Percentiles rank a stretch among this genome's conserved stretches.
phyloP scores from a whole-genome alignment of 2,888 invertebrate species.

The Malthinus flaveolus region DNA sequence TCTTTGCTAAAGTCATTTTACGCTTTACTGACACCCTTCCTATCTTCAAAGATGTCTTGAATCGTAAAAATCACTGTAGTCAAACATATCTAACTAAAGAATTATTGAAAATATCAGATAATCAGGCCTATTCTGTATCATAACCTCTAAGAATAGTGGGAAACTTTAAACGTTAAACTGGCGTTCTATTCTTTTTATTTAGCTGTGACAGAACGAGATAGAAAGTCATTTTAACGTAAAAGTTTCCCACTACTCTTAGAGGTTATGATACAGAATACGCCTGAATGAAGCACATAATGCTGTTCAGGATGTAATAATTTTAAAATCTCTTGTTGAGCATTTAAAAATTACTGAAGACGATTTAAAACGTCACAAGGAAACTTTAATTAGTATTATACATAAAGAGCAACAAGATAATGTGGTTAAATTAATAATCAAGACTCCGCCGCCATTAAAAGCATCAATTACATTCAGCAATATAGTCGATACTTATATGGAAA shows the following conservation, averaged over 20 bases:
- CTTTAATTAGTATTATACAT: neutral
- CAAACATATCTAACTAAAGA: neutral
- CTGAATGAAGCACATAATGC: neutral
- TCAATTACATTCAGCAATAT: no score
- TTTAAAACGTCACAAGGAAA: neutral
- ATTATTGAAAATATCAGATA: neutral
- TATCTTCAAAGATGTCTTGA: neutral
- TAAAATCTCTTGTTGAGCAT: slow-evolving; percentile 3
- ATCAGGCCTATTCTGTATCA: no score
- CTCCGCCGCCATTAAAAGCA: neutral
- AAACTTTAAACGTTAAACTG: no score
- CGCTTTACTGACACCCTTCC: neutral
- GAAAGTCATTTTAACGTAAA: no score
- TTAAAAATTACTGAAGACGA: neutral
- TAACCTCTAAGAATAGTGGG: no score
- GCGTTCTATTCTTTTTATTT: no score
- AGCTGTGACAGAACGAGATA: no score
- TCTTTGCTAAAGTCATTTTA: neutral
- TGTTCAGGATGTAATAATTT: neutral
- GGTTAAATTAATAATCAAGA: neutral
- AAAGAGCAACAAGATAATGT: neutral
- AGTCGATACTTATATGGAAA: no score
- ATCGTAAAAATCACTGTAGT: neutral
- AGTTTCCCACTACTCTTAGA: no score
- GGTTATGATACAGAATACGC: no score